These are phyloP conservation scores for Caenorhabditis inopinata DNA, from an alignment of 1,140 invertebrate genomes.

Conservation along the genomic window DNA sequence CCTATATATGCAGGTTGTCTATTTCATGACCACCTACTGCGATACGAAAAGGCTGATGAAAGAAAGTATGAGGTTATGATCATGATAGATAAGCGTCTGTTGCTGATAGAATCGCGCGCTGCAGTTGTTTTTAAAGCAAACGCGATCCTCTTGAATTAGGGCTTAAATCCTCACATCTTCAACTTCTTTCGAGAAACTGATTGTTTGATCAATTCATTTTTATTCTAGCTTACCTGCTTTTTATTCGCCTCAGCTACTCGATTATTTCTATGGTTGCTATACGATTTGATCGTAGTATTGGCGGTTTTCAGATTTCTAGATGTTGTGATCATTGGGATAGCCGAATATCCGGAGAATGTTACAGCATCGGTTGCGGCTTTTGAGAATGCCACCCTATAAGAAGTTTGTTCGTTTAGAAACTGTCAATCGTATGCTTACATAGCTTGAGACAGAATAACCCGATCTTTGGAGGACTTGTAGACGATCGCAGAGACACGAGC, in stretches of 20 bases:
- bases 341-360: slow-evolving; percentile 48
- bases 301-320: slow-evolving; percentile 37
- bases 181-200: too few species aligned
- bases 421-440: slow-evolving; percentile 38
- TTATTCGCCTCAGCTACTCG: slow-evolving; percentile 51
- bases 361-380: slow-evolving; percentile 52
- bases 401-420: neutral
- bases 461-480: slow-evolving; percentile 52
- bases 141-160: too few species aligned
- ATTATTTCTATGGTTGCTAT: slow-evolving; percentile 35
- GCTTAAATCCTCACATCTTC: too few species aligned
- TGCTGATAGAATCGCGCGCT: too few species aligned
- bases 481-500: slow-evolving; percentile 49
- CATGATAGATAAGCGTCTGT: too few species aligned
- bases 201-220: neutral
- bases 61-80: too few species aligned
- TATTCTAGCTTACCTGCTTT: slow-evolving; percentile 42
- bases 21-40: too few species aligned
- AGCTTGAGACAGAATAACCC: slow-evolving; percentile 43
- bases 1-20: too few species aligned
- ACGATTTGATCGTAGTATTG: slow-evolving; percentile 33
- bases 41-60: too few species aligned
- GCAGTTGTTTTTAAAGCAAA: too few species aligned
- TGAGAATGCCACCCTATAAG: slow-evolving; percentile 47
- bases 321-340: slow-evolving; percentile 46